Evolutionary conservation across 2,888 invertebrate species (phyloP).

Genomic region (Nomada lathburiana): DNA sequence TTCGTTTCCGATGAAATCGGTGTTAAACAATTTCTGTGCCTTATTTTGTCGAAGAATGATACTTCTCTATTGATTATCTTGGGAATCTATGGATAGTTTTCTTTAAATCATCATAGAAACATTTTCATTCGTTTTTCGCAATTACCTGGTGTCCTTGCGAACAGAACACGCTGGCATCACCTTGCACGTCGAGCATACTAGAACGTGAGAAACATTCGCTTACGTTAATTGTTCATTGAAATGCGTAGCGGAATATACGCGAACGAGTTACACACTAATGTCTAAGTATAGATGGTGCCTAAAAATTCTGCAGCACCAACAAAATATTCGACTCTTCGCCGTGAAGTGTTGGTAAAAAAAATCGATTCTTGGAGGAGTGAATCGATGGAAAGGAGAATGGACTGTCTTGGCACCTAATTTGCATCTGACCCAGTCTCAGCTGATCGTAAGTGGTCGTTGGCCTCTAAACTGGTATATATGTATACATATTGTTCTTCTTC

Average conservation of each 20-base stretch:
- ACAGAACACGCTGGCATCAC: not conserved
- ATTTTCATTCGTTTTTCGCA: not conserved
- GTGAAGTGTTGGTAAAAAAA: not conserved
- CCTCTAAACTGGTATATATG: conserved; percentile 44
- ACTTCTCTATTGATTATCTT: too few relatives aligned
- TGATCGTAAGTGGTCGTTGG: conserved; percentile 68
- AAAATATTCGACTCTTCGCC: not conserved
- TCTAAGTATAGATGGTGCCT: too few relatives aligned
- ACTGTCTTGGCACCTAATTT: conserved; percentile 57
- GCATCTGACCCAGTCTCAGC: conserved; percentile 73
- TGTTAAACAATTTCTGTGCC: too few relatives aligned
- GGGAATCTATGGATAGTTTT: too few relatives aligned
- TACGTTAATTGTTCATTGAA: conserved; percentile 13
- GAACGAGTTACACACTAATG: too few relatives aligned
- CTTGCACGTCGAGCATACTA: not conserved
- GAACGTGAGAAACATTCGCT: conserved; percentile 33
- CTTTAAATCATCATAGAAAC: not conserved
- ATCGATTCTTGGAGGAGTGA: not conserved
- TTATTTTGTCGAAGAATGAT: too few relatives aligned
- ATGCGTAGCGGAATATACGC: too few relatives aligned
- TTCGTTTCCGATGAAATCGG: too few relatives aligned
- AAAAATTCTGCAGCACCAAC: too few relatives aligned
- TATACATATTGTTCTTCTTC: conserved; percentile 1
- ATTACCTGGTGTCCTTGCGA: not conserved
- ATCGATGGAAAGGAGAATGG: conserved; percentile 6